Evolutionary conservation across 2,888 invertebrate species (phyloP), one percentile per base, ranked within the genome.

Genomic region (Protophormia terraenovae): DNA sequence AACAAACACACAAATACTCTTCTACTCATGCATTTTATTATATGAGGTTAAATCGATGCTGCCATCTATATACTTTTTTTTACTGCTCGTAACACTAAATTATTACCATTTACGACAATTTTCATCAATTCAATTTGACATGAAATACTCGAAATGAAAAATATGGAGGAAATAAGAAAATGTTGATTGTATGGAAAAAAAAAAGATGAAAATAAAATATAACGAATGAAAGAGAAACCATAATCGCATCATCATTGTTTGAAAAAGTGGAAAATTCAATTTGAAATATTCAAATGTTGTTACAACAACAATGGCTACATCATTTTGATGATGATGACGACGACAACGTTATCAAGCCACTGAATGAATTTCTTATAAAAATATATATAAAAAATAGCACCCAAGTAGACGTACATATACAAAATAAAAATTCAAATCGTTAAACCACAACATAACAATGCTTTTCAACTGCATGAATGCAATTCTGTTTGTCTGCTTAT

Each of bases 221-320:
- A n/a, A n/a, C n/a, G n/a, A n/a, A 83, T 67, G 62, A 41, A 53
- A 71, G 62, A 60, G 72, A 45, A 84, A 55, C 67, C 81, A 75
- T 82, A 85, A 85, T 85, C 84, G 64, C 78, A 85, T 85, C 81
- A 85, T 78, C 82, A 85, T 78, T 85, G 84, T 85, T 85, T 73
- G 82, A 50, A 75, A 78, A 85, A 81, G 73, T 82, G 73, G 78
- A 81, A 85, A 78, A 81, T 82, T 85, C 81, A 85, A 85, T 85
- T 85, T 85, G 69, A 69, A 64, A 80, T 80, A 85, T 82, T 69
- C 73, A 78, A 78, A 77, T 72, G 53, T 16, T 72, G 71, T 60
- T 60, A 29, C 38, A 67, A 60, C 24, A 64, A 64, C 27, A 10
- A 77, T 32, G 60, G 14, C 32, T 75, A 66, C 53, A 84, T 76